phyloP scores from a whole-genome alignment of 1,140 invertebrate species.

The Meloidogyne chitwoodi region DNA sequence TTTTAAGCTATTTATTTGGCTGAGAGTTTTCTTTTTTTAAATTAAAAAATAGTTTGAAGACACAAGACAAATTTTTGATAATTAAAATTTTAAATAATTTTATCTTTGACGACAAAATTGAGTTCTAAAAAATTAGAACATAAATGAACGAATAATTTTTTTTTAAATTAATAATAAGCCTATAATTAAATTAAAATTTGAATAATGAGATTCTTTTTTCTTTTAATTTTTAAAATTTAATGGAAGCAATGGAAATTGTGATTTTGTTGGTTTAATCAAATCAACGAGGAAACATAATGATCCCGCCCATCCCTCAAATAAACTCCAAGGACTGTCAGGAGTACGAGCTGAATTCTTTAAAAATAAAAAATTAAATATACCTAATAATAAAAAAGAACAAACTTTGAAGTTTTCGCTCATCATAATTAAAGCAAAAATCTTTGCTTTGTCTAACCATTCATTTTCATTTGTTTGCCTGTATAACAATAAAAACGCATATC shows the following conservation, averaged over 20 bases:
- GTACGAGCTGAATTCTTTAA: constrained; percentile 61
- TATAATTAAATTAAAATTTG: too few species aligned
- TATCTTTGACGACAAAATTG: too few species aligned
- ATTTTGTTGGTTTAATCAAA: constrained; percentile 70
- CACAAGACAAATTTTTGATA: too few species aligned
- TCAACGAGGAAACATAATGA: constrained; percentile 77
- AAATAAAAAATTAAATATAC: constrained; percentile 1
- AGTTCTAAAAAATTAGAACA: too few species aligned
- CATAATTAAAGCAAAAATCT: constrained; percentile 76
- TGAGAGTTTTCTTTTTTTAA: too few species aligned
- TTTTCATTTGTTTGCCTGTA: constrained; percentile 70
- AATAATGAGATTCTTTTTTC: too few species aligned
- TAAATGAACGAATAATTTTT: too few species aligned
- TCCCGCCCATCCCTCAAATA: constrained; percentile 81
- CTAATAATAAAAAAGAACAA: background rate
- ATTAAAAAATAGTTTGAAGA: too few species aligned
- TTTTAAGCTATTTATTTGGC: background rate
- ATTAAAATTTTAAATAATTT: too few species aligned
- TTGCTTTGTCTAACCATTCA: constrained; percentile 72
- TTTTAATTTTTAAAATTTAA: constrained; percentile 20
- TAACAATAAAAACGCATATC: constrained; percentile 75
- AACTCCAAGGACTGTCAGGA: constrained; percentile 76
- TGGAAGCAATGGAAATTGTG: constrained; percentile 76
- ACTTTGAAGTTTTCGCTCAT: constrained; percentile 56
- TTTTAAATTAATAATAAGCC: too few species aligned